Evolutionary conservation across 2,797 vertebrate genomes (phyloP), one percentile per base, ranked within the genome.

Genomic region (Gallirallus australis): DNA sequence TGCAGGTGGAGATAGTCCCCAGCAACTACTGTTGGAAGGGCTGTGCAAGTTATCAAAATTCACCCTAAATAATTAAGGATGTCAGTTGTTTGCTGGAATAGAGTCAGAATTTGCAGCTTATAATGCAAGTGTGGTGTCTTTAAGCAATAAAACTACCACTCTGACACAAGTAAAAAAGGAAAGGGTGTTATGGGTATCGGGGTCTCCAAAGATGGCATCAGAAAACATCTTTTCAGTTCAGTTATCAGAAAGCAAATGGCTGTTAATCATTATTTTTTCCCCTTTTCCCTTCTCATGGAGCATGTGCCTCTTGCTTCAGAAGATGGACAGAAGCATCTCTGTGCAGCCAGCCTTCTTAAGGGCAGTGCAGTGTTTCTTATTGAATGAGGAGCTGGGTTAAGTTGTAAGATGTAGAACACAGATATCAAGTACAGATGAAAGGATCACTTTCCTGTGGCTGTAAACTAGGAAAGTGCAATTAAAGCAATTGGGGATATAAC

Each of bases 1-100:
- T 79, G 81, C 81, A 91, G 92, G 42, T 63, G 93, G 90, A 59
- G 80, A 47, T 35, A 11, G 48, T 40, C 42, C 45, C 57, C 37
- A 56, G 59, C 23, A 35, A 12, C 65, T 20, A 7, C 72, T 28
- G 25, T 39, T 33, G 11, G 39, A 39, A 14, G 9, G 24, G 30
- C 52, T 24, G 1, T 35, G 17, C 19, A 27, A 6, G 19, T 28
- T 23, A 19, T 47, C 40, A 31, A 39, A 23, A 77, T 65, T 69
- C 52, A 33, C 28, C 33, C 63, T 47, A 11, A 57, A 23, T 57
- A 69, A 35, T 30, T 45, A 11, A 63, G 37, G 12, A 78, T 65
- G 7, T 7, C 24, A 83, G 14, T 48, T 72, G 25, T 52, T 63
- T n/a, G 21, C 63, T 86, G 64, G n/a, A 69, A 21, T 10, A 37